Evolutionary conservation across 2,797 vertebrate species (phyloP), one percentile per base, ranked within the genome.

Genomic region (Babyrousa celebensis): DNA sequence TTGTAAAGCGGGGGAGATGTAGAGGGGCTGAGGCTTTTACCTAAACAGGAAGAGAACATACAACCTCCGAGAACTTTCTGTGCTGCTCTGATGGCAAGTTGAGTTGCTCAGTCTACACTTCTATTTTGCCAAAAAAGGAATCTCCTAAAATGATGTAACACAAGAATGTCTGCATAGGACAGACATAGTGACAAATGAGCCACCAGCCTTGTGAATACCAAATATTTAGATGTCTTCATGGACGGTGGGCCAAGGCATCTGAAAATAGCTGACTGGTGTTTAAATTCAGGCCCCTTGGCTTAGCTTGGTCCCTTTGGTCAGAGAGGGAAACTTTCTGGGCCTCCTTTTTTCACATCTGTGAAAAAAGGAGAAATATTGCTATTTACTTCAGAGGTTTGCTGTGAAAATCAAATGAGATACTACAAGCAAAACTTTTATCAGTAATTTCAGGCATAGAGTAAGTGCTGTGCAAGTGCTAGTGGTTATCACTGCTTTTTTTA

Each of bases 101-200:
- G 60, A 79, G 43, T 67, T 67, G 63, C 88, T 85, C 77, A 63
- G 67, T 54, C 71, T 88, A 27, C 0, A 0, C 65, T 23, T 36
- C 96, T 52, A 36, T 97, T 97, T 95, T 89, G 60, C 54, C 48
- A 74, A 52, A 96, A 96, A 77, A 56, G 72, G 78, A 71, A 3
- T 52, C 79, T 96, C 79, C 84, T 95, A 56, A 27, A 88, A 68
- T 56, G 21, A 62, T 8, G 21, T 2, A 56, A 5, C 6, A 32
- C 20, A 15, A 77, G n/a, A 58, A 52, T 67, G 62, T 72, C 70
- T 68, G 20, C 8, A 25, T 6, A 27, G 3, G 0, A n/a, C 12
- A 32, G 3, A 14, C 1, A 71, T 2, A 32, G 10, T 70, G 15
- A n/a, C 27, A 56, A 12, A n/a, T n/a, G 17, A 25, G 36, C 11